These are phyloP conservation scores for Clusia tigrina DNA, from an alignment of 2,888 invertebrate genomes.

Conservation along the genomic window DNA sequence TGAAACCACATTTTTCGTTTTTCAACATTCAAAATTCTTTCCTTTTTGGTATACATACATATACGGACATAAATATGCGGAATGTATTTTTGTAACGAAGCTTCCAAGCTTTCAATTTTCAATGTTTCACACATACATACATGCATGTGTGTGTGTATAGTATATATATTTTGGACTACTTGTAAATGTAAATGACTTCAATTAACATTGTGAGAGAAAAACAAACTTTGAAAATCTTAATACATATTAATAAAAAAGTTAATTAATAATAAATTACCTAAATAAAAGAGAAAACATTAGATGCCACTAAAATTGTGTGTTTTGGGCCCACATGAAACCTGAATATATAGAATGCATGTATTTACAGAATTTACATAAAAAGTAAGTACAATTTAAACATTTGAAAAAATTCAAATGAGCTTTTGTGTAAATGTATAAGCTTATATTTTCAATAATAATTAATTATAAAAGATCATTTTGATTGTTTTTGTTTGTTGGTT, in stretches of 20 bases:
- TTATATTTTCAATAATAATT: constrained; percentile 7
- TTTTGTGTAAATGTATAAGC: no score
- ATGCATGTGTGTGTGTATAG: no score
- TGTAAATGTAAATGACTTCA: neutral
- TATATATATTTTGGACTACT: neutral
- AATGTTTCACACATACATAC: no score
- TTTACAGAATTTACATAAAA: constrained; percentile 32
- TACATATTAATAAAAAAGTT: no score
- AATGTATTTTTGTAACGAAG: constrained; percentile 82
- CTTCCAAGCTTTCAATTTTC: no score
- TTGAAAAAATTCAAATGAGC: neutral
- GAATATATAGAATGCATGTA: constrained; percentile 35
- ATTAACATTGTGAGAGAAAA: neutral
- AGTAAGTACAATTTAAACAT: constrained; percentile 35
- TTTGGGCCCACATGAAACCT: constrained; percentile 55
- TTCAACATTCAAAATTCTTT: no score
- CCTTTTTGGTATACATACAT: neutral
- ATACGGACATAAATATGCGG: constrained; percentile 48
- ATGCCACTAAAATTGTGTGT: constrained; percentile 10
- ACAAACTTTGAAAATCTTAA: no score
- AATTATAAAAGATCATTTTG: constrained; percentile 23
- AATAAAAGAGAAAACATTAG: no score
- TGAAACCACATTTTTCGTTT: no score
- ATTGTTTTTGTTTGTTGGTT: constrained; percentile 22
- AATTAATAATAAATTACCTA: no score